Base-by-base conservation (phyloP, 2,113 vertebrate genomes). In the Aegotheles bennettii region DNA sequence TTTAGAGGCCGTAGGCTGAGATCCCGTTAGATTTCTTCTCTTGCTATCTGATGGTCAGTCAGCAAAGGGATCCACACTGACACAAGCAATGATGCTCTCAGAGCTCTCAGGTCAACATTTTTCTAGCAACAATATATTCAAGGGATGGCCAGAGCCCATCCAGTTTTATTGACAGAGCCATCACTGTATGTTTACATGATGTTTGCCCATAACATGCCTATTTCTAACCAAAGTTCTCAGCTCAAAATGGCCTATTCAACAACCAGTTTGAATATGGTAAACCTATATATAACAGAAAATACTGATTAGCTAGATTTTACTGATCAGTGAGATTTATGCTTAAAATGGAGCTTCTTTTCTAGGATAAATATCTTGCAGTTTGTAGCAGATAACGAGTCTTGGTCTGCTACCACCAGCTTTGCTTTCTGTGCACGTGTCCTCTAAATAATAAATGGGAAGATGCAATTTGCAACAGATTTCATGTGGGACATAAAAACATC, bases 361-460 rank as follows among this genome's bases (percentile, higher is more conserved):
- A 54, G 68, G 43, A 89, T 71, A 87, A 89, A 69, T 50, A 15
- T 28, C 36, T 67, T 90, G 36, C 43, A 64, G n/a, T 67, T 74
- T 84, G 61, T 95, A 54, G 65, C 51, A 45, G 81, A 78, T 94
- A 88, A 76, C 78, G 76, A 92, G 88, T 73, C 81, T 82, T 5
- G 7, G 57, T 87, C 83, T 95, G 65, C 65, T 78, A 69, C 91
- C 50, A 84, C 50, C 56, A 74, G 57, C 74, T 90, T 95, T 8
- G 19, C 81, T 91, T 89, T 92, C 87, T 67, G 45, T 87, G 91
- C 91, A 95, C 93, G 91, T 95, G 84, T 73, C 84, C 92, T 64
- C 75, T 80, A 90, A 95, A 95, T 94, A 96, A 92, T 93, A 93
- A 97, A 94, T 86, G 51, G 71, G 80, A 89, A 92, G 71, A 94